These are phyloP conservation scores for Corydoras maculifer DNA, from an alignment of 2,113 vertebrate genomes.

Conservation along the genomic window DNA sequence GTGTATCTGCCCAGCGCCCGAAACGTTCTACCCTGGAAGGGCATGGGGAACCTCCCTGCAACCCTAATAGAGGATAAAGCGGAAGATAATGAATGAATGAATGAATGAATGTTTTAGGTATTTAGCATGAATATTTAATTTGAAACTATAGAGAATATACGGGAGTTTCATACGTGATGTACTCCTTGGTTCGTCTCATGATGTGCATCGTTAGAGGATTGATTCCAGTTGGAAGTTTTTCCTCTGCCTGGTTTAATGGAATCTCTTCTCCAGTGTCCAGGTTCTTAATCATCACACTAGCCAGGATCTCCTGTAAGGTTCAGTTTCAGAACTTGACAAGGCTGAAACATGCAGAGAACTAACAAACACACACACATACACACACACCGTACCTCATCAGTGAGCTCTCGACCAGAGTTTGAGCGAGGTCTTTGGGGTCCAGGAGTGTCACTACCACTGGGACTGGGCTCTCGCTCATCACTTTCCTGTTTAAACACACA, in stretches of 20 bases:
- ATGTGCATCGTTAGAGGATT: conserved; percentile 96
- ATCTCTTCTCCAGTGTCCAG: conserved; percentile 98
- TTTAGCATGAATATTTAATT: neutral
- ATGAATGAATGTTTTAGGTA: neutral
- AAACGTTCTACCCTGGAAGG: too few relatives aligned
- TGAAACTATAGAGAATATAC: conserved; percentile 9
- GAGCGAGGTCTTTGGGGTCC: conserved; percentile 92
- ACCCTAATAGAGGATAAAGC: too few relatives aligned
- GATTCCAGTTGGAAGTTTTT: conserved; percentile 94
- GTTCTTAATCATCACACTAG: conserved; percentile 99
- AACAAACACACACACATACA: conserved; percentile 7
- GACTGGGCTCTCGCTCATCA: conserved; percentile 68
- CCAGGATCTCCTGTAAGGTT: conserved; percentile 85
- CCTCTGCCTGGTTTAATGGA: conserved; percentile 91
- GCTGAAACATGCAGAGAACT: neutral
- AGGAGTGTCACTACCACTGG: conserved; percentile 65
- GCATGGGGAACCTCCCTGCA: too few relatives aligned
- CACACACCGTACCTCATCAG: conserved; percentile 79
- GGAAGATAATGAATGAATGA: too few relatives aligned
- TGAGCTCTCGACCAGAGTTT: conserved; percentile 93
- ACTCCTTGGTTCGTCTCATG: conserved; percentile 98
- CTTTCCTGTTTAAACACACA: conserved; percentile 73
- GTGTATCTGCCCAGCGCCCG: too few relatives aligned
- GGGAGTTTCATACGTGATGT: conserved; percentile 79
- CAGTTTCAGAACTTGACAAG: neutral